These are phyloP conservation scores for Diceros bicornis DNA, from an alignment of 2,797 vertebrate genomes.

Conservation along the genomic window DNA sequence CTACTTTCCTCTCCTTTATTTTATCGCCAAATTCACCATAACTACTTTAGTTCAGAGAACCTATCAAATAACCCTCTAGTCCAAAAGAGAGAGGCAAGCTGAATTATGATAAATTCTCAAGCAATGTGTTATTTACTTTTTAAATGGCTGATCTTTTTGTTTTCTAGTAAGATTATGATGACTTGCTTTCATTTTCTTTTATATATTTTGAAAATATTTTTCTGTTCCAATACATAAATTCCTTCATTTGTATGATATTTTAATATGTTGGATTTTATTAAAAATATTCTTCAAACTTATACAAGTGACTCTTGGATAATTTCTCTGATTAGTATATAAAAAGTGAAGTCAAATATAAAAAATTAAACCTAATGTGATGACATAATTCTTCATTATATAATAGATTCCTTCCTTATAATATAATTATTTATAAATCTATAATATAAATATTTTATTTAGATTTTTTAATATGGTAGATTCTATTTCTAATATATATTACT, in stretches of 20 bases:
- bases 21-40: background rate
- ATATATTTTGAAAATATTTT: background rate
- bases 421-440: background rate
- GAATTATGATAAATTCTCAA: background rate
- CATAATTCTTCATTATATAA: background rate
- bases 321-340: background rate
- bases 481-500: background rate
- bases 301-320: background rate
- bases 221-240: background rate
- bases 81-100: background rate
- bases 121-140: background rate
- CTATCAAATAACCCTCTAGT: background rate
- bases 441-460: background rate
- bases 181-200: background rate
- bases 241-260: background rate
- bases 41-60: background rate
- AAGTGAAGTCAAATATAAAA: background rate
- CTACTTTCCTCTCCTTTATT: background rate
- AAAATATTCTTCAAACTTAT: constrained; percentile 75
- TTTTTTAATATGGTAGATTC: background rate
- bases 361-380: background rate
- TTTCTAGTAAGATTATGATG: background rate
- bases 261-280: constrained; percentile 74
- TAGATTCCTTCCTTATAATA: background rate
- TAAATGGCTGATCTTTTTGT: background rate